Evolutionary conservation across 2,797 vertebrate genomes (phyloP).

Genomic region (Ceryle rudis): DNA sequence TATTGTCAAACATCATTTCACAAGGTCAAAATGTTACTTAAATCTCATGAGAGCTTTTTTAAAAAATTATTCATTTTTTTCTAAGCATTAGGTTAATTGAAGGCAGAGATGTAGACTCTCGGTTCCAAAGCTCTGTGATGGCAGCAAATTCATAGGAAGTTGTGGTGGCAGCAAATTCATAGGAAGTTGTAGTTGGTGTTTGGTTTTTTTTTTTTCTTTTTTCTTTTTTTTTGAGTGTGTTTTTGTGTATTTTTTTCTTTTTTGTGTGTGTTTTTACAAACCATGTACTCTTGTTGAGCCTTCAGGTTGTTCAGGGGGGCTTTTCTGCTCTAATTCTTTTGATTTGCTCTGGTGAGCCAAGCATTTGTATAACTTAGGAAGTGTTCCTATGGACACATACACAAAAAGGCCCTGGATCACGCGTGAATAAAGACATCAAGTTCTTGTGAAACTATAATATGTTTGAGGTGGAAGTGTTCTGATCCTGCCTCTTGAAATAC

Average conservation of each 20-base stretch:
- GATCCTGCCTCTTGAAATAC: not conserved
- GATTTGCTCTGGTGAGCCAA: not conserved
- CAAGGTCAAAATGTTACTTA: not conserved
- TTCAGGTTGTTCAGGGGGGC: not conserved
- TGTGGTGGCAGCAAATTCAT: not conserved
- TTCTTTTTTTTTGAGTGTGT: too few relatives aligned
- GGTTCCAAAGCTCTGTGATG: not conserved
- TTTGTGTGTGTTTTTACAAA: not conserved
- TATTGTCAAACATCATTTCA: not conserved
- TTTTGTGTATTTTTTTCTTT: not conserved
- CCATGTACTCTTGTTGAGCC: not conserved
- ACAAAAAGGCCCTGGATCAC: not conserved
- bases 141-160: not conserved
- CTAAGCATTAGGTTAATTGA: not conserved
- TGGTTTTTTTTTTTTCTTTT: not conserved
- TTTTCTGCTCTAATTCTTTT: constrained; percentile 16
- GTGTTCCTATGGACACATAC: not conserved
- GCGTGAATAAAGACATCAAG: not conserved
- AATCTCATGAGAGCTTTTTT: not conserved
- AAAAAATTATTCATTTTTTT: not conserved
- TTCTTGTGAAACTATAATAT: not conserved
- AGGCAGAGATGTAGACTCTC: not conserved
- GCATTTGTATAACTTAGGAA: not conserved
- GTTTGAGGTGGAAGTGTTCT: not conserved
- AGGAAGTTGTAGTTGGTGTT: not conserved